Evolutionary conservation across 2,113 vertebrate genomes (phyloP).

Genomic region (Oreocharis arfaki): DNA sequence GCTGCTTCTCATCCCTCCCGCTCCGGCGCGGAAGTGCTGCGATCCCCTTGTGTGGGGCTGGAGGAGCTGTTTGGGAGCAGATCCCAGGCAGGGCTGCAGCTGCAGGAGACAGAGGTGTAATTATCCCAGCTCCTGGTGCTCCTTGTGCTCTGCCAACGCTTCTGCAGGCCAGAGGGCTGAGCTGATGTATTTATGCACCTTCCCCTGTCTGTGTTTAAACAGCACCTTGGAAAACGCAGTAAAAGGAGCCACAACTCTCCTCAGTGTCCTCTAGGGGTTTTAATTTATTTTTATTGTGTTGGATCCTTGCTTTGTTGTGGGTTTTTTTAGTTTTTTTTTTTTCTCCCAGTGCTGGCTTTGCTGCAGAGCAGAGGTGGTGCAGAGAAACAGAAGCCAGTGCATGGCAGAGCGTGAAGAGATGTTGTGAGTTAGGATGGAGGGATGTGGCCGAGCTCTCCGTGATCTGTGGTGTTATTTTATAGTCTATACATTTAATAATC

Average conservation of each 20-base stretch:
- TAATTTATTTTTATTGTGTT: conserved; percentile 15
- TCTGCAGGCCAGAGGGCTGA: not conserved
- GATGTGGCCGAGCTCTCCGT: not conserved
- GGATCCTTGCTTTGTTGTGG: not conserved
- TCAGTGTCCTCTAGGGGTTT: conserved; percentile 31
- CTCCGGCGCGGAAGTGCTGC: fast-evolving
- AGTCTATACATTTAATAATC: not conserved
- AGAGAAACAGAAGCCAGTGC: not conserved
- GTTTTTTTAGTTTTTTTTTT: not conserved
- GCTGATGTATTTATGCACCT: conserved; percentile 1
- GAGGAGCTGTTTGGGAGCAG: not conserved
- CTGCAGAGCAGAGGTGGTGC: conserved; percentile 8
- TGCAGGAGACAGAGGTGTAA: not conserved
- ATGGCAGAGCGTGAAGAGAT: not conserved
- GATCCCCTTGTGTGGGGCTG: fast-evolving
- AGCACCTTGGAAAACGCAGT: not conserved
- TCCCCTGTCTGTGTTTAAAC: conserved; percentile 39
- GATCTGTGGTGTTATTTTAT: not conserved
- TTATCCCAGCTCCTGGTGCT: not conserved
- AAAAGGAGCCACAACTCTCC: not conserved
- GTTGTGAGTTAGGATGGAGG: not conserved
- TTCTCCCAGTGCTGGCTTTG: not conserved
- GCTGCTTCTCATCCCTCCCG: not conserved
- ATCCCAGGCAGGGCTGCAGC: not conserved
- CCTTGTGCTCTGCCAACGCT: not conserved